Conservation (phyloP, 2,797 vertebrate genomes). For the Pseudomugil tenellus region DNA sequence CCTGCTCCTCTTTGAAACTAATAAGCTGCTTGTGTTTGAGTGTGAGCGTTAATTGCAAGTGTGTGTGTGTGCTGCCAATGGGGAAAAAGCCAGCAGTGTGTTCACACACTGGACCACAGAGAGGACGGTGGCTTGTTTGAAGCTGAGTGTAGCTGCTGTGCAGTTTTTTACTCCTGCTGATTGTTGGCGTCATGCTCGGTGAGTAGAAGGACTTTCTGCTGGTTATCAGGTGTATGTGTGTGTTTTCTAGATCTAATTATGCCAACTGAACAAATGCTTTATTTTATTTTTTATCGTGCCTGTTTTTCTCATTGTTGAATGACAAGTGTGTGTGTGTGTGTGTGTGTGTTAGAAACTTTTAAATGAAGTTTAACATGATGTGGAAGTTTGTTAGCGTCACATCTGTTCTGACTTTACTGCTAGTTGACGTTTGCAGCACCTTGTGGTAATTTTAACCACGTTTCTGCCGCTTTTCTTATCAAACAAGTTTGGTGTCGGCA, state of each 20-base stretch:
- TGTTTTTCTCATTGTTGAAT: constrained; percentile 4
- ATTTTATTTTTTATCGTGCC: not conserved
- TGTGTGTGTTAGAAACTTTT: too few relatives aligned
- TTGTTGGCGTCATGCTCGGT: constrained; percentile 32
- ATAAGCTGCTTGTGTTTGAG: constrained; percentile 50
- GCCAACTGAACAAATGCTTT: constrained; percentile 13
- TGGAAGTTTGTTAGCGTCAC: not conserved
- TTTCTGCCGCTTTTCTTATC: not conserved
- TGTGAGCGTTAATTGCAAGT: constrained; percentile 39
- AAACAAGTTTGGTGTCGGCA: not conserved
- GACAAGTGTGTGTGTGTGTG: too few relatives aligned
- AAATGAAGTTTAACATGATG: not conserved
- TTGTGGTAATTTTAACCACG: too few relatives aligned
- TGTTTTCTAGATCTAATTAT: constrained; percentile 11
- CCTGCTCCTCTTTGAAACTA: constrained; percentile 40
- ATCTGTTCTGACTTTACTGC: too few relatives aligned
- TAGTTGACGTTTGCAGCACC: too few relatives aligned
- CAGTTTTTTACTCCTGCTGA: constrained; percentile 25
- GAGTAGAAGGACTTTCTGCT: constrained; percentile 33
- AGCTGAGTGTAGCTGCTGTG: constrained; percentile 19
- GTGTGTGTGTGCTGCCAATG: constrained; percentile 22
- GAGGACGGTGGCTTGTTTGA: constrained; percentile 31
- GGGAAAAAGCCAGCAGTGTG: constrained; percentile 49
- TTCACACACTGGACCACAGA: constrained; percentile 33
- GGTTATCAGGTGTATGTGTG: not conserved